Base-by-base conservation (phyloP, 2,113 vertebrate genomes). In the Myotis davidii region DNA sequence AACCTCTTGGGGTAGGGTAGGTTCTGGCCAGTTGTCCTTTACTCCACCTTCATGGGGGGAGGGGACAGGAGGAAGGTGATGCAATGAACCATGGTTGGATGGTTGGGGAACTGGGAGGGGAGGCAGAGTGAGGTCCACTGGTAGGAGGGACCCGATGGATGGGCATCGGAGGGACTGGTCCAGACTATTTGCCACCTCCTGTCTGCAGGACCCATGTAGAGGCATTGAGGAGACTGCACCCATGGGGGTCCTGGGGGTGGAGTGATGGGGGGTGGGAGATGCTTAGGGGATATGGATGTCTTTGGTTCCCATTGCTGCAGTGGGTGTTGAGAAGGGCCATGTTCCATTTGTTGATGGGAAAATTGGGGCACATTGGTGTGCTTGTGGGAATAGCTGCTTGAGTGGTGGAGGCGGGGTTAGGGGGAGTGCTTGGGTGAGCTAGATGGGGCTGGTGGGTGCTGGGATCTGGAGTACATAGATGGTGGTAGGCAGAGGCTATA, bases 371-470 rank as follows among this genome's bases (percentile, higher is more conserved):
- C 4, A 5, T 17, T 45, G 76, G 76, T 21, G 9, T 67, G 27
- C 69, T 17, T 73, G 61, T 29, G 1, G 78, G 85, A n/a, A 65
- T 34, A 16, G 81, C 82, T 67, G 42, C 42, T 32, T 78, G 11
- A 52, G 21, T 39, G 52, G 52, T 9, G 0, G 72, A 69, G 37
- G 25, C 54, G 9, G 90, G 42, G 42, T 64, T 42, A 59, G 54
- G 23, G 14, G 23, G 12, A n/a, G 5, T 42, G 25, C 25, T 16
- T 27, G 5, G 29, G 0, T 0, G 25, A 0, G 0, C 34, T 29
- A 37, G 81, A 61, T 50, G 11, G 79, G 0, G 18, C 9, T 48
- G 42, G 50, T 3, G 16, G 84, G 21, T 42, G 23, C 14, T 61
- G 42, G 56, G 56, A 7, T 23, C 37, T 11, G 18, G 29, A 88